These are phyloP conservation scores for Hemiprocne comata DNA, from an alignment of 2,113 vertebrate species.

Conservation along the genomic window DNA sequence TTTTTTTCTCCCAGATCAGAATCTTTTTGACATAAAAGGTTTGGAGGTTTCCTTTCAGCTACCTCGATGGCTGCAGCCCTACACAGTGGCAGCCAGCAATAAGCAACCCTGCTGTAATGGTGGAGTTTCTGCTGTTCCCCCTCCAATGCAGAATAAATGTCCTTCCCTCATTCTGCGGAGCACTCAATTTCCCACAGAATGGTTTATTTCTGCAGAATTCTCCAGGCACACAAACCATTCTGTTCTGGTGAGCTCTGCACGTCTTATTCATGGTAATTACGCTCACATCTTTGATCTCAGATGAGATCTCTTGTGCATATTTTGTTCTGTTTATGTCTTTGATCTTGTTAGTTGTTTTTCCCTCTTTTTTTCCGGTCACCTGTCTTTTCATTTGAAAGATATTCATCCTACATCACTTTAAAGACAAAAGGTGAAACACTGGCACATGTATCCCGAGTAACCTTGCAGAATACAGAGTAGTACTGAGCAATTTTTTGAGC, in stretches of 20 bases:
- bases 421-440: constrained; percentile 66
- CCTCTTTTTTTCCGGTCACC: background rate
- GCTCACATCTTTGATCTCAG: constrained; percentile 79
- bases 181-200: constrained; percentile 17
- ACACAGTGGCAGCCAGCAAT: background rate
- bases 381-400: constrained; percentile 71
- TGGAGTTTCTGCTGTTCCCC: background rate
- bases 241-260: constrained; percentile 71
- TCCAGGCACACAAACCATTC: constrained; percentile 58
- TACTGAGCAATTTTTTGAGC: background rate
- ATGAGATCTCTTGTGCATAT: constrained; percentile 80
- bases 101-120: background rate
- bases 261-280: constrained; percentile 76
- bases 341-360: constrained; percentile 77
- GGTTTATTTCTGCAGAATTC: constrained; percentile 56
- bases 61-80: background rate
- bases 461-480: constrained; percentile 24
- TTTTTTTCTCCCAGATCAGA: background rate
- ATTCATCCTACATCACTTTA: constrained; percentile 65
- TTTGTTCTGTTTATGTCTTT: constrained; percentile 83
- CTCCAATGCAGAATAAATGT: constrained; percentile 19
- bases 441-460: constrained; percentile 39
- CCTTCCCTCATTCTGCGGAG: constrained; percentile 38
- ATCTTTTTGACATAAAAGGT: background rate
- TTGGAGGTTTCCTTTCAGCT: background rate